Percentiles rank a stretch among this genome's conserved stretches.
These are phyloP conservation scores for Chrysochloris asiatica DNA, from an alignment of 2,113 vertebrate genomes.

Conservation along the genomic window DNA sequence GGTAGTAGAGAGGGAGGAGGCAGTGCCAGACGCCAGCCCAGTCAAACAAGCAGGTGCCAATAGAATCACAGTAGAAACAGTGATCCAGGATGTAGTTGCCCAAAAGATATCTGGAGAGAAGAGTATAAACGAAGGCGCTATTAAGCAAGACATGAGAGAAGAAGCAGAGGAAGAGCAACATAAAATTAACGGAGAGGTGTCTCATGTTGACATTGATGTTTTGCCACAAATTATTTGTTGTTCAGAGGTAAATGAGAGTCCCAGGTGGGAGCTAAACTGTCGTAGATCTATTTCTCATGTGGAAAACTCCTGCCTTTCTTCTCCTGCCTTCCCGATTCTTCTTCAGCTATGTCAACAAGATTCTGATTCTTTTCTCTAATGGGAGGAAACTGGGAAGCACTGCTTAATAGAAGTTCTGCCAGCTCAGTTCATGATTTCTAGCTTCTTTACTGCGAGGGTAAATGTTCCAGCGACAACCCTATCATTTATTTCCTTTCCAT, in stretches of 20 bases:
- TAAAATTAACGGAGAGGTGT: conserved; percentile 93
- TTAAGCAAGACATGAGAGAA: conserved; percentile 79
- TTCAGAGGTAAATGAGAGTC: conserved; percentile 97
- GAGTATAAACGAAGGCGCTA: conserved; percentile 76
- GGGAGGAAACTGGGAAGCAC: conserved; percentile 79
- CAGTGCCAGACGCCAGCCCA: conserved; percentile 73
- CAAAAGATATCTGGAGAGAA: conserved; percentile 76
- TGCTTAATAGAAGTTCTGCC: conserved; percentile 80
- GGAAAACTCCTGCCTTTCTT: conserved; percentile 82
- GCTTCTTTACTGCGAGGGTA: conserved; percentile 75
- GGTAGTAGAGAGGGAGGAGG: conserved; percentile 71
- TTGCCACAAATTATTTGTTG: conserved; percentile 98
- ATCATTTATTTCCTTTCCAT: conserved; percentile 20
- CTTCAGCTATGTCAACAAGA: conserved; percentile 71
- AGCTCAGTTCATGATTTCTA: conserved; percentile 77
- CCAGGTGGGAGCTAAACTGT: conserved; percentile 75
- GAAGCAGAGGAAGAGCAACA: conserved; percentile 85
- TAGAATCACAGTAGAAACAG: conserved; percentile 73
- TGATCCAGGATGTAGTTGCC: conserved; percentile 75
- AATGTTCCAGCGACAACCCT: conserved; percentile 60
- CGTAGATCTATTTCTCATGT: conserved; percentile 72
- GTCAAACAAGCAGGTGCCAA: conserved; percentile 72
- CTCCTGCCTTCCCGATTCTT: conserved; percentile 79
- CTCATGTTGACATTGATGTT: conserved; percentile 90
- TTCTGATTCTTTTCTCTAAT: conserved; percentile 63